A percentile compares a stretch with the other conserved stretches of the same genome.
Evolutionary conservation across 1,140 invertebrate species (phyloP).

Genomic region (Neodiprion pinetum): DNA sequence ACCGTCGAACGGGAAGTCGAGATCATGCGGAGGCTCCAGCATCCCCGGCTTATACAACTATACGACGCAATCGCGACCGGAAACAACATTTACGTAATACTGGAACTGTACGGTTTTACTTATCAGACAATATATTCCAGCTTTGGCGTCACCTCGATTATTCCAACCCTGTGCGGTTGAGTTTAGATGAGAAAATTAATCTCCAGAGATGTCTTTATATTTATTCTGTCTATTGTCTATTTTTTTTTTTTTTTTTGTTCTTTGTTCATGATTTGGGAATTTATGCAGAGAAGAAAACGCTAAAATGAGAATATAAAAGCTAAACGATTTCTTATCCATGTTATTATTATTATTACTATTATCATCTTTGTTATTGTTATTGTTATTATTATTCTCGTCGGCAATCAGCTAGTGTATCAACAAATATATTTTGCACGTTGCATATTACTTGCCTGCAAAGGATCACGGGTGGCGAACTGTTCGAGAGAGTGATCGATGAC

Average conservation of each 20-base stretch:
- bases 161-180: background rate
- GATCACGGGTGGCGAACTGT: conserved; percentile 96
- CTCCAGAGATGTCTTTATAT: conserved; percentile 13
- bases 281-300: too few species aligned
- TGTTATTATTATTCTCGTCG: too few species aligned
- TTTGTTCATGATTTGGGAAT: background rate
- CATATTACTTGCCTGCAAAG: conserved; percentile 60
- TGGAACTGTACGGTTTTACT: conserved; percentile 88
- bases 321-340: too few species aligned
- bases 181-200: background rate
- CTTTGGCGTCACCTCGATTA: conserved; percentile 23
- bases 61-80: conserved; percentile 95
- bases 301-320: too few species aligned
- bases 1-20: conserved; percentile 96
- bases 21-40: conserved; percentile 93
- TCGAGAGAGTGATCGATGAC: conserved; percentile 97
- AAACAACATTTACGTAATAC: conserved; percentile 92
- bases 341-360: too few species aligned
- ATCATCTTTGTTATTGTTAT: too few species aligned
- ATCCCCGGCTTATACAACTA: conserved; percentile 92
- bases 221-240: conserved; percentile 19
- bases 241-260: conserved; percentile 30
- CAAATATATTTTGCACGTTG: too few species aligned
- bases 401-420: too few species aligned
- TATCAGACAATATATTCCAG: conserved; percentile 43